Evolutionary conservation across 1,140 invertebrate genomes (phyloP).

Genomic region (Drosophila guanche): DNA sequence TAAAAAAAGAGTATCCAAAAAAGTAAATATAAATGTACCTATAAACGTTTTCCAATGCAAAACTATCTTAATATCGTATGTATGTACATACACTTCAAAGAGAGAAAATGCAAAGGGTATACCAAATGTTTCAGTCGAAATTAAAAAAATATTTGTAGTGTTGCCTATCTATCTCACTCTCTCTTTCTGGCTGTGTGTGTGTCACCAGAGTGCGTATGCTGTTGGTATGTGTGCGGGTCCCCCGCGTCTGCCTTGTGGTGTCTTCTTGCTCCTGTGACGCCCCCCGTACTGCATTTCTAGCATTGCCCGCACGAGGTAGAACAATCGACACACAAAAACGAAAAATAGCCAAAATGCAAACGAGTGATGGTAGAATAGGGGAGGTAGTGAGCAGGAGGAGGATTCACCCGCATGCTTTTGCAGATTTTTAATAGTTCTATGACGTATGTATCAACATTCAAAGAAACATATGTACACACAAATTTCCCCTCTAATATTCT

Average conservation of each 20-base stretch:
- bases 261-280: conserved; percentile 32
- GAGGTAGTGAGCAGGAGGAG: conserved; percentile 2
- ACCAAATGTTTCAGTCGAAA: conserved; percentile 7
- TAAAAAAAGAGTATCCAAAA: too few relatives aligned
- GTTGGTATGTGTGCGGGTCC: conserved; percentile 29
- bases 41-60: too few relatives aligned
- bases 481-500: too few relatives aligned
- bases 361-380: conserved; percentile 36
- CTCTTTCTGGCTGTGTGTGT: conserved; percentile 10
- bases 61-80: too few relatives aligned
- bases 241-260: conserved; percentile 15
- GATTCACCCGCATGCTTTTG: conserved; percentile 20
- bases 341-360: conserved; percentile 19
- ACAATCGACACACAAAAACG: conserved; percentile 8
- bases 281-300: conserved; percentile 17
- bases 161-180: conserved; percentile 1
- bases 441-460: too few relatives aligned
- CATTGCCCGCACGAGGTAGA: conserved; percentile 18
- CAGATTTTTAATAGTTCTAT: not conserved
- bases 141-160: conserved; percentile 42
- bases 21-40: too few relatives aligned
- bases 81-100: too few relatives aligned
- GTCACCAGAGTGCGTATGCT: not conserved
- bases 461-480: too few relatives aligned
- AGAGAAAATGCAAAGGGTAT: too few relatives aligned